Percentiles rank a stretch among this genome's conserved stretches.
Conservation (phyloP, 2,113 vertebrate species). For the Marcusenius ussheri region DNA sequence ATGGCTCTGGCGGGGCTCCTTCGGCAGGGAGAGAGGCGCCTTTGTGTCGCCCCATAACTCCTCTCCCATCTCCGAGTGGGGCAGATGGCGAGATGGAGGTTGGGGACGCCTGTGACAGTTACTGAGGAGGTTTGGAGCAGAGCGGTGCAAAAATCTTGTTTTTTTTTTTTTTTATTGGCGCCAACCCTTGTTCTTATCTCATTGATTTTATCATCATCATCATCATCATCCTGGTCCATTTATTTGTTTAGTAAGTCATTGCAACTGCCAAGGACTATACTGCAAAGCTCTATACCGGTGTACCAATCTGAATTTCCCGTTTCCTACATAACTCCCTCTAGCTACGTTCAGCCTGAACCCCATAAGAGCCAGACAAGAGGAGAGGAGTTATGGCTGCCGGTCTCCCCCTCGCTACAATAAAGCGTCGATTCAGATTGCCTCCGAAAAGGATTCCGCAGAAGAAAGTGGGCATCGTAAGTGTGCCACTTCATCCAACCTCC, state of each 20-base stretch:
- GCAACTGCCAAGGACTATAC: not conserved
- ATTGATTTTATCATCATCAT: not conserved
- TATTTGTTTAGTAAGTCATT: not conserved
- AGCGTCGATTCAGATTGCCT: not conserved
- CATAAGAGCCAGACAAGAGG: not conserved
- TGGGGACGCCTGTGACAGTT: not conserved
- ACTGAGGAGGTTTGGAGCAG: not conserved
- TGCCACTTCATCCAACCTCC: not conserved
- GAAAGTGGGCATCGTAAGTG: slow-evolving; percentile 8
- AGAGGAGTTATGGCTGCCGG: not conserved
- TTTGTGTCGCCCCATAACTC: slow-evolving; percentile 4
- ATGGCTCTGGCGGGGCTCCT: slow-evolving; percentile 21
- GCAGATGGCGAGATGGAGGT: slow-evolving; percentile 17
- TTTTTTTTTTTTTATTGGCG: not conserved
- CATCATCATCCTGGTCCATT: not conserved
- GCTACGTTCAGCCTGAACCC: not conserved
- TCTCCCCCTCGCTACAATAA: not conserved
- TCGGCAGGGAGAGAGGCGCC: slow-evolving; percentile 25
- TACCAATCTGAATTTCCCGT: slow-evolving; percentile 1
- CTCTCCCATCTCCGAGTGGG: slow-evolving; percentile 10
- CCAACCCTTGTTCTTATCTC: not conserved
- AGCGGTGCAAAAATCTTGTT: not conserved
- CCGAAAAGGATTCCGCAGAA: not conserved
- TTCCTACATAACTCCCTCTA: not conserved
- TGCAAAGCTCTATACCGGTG: not conserved